phyloP scores from a whole-genome alignment of 2,797 vertebrate species.

The Luscinia megarhynchos region DNA sequence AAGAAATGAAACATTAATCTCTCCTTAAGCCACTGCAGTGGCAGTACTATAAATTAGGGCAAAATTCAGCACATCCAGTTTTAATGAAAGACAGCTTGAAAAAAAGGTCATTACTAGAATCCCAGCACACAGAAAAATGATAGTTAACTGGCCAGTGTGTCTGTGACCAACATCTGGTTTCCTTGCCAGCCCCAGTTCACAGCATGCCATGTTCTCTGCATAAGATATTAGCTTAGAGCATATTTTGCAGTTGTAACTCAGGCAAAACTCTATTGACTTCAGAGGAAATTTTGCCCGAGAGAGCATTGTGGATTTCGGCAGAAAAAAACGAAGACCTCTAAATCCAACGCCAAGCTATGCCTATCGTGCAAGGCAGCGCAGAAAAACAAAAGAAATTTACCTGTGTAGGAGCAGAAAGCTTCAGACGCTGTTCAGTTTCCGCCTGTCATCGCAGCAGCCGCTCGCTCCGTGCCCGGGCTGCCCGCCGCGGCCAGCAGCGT shows the following conservation, averaged over 20 bases:
- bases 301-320: background rate
- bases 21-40: background rate
- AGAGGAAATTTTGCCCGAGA: background rate
- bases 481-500: background rate
- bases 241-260: background rate
- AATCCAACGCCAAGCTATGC: background rate
- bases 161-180: background rate
- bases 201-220: background rate
- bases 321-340: background rate
- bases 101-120: background rate
- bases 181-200: background rate
- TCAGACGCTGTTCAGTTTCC: slow-evolving; percentile 47
- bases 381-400: slow-evolving; percentile 38
- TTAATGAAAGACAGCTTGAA: background rate
- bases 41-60: background rate
- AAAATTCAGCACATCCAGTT: background rate
- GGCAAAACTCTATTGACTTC: background rate
- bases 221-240: background rate
- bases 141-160: background rate
- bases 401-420: slow-evolving; percentile 42
- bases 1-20: background rate
- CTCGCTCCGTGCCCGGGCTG: background rate
- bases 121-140: background rate
- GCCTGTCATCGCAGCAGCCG: slow-evolving; percentile 55
- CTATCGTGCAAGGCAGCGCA: background rate